Evolutionary conservation across 2,797 vertebrate genomes (phyloP).

Genomic region (Amphiprion clarkii): DNA sequence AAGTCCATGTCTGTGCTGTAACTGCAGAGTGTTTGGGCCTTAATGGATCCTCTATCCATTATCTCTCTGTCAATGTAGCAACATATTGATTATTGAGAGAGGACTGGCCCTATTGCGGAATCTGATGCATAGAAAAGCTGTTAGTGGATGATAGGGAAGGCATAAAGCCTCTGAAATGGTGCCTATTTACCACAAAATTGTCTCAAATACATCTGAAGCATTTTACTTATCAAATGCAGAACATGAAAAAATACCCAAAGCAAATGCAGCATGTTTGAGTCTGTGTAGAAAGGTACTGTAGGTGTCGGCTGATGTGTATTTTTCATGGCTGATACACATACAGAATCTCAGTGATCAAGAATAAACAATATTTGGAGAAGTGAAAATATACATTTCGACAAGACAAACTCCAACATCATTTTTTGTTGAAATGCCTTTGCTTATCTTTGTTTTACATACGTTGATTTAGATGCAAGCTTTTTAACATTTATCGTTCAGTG

Average conservation of each 20-base stretch:
- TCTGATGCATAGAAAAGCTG: slow-evolving; percentile 14
- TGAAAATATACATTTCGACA: too few relatives aligned
- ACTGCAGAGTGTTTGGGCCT: slow-evolving; percentile 33
- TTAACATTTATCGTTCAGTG: too few relatives aligned
- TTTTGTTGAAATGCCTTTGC: too few relatives aligned
- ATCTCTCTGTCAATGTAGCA: slow-evolving; percentile 50
- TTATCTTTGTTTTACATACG: too few relatives aligned
- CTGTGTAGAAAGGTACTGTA: background rate
- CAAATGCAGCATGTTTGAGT: background rate
- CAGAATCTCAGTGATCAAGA: too few relatives aligned
- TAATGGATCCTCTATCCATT: slow-evolving; percentile 70
- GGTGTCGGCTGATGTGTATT: too few relatives aligned
- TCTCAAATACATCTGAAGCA: background rate
- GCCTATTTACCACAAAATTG: slow-evolving; percentile 7
- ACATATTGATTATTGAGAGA: slow-evolving; percentile 67
- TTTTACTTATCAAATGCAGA: background rate
- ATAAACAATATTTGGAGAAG: too few relatives aligned
- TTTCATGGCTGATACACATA: too few relatives aligned
- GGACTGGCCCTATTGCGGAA: slow-evolving; percentile 28
- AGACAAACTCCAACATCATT: too few relatives aligned
- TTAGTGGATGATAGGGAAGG: slow-evolving; percentile 41
- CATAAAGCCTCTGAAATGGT: slow-evolving; percentile 7
- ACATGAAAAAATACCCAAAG: background rate
- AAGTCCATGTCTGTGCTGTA: slow-evolving; percentile 43
- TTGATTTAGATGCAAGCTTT: too few relatives aligned